Base-by-base conservation (phyloP, 2,797 vertebrate species). In the Lacerta bilineata region DNA sequence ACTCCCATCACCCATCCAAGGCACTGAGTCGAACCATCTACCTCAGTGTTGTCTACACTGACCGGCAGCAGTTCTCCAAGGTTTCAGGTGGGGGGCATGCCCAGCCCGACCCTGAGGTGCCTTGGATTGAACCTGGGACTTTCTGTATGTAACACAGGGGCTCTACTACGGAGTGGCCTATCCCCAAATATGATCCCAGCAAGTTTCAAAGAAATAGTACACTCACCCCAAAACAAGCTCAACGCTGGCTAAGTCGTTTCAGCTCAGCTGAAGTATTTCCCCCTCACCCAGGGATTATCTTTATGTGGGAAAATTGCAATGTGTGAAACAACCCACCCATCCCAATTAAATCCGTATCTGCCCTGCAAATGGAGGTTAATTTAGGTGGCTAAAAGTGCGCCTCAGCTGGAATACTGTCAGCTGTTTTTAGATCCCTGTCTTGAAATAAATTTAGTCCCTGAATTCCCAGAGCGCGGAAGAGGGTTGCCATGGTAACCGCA, bases 401-500 rank as follows among this genome's bases (percentile, higher is more conserved):
- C 94, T 94, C 96, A 86, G 92, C 77, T 94, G 94, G 94, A 97
- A 96, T 93, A 93, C 27, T 93, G 94, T 95, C 90, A 89, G 90
- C 92, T 94, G 92, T 87, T 94, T 94, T 89, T 90, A 96, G 91
- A 94, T 90, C 90, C 89, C 92, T 71, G 91, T 94, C 94, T 96
- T 94, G 89, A 94, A 96, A 96, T 93, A 96, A 95, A 94, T 95
- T 94, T 96, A 95, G 94, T 93, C 95, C 90, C 72, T 1, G 2
- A 94, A 93, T 95, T 96, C 95, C 96, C 95, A 94, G 90, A 84
- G 94, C 96, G 93, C 75, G 25, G 96, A 93, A 85, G 78, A 93
- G 88, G 85, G 96, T 97, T 97, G 95, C 96, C 95, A 97, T 93
- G 96, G 96, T 94, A 97, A 97, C 96, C 86, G 80, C 87, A 93